Evolutionary conservation across 35 echinoderm and acorn worm species (phyloP), one percentile per base, ranked within the genome.

Genomic region (Stichopus chloronotus): DNA sequence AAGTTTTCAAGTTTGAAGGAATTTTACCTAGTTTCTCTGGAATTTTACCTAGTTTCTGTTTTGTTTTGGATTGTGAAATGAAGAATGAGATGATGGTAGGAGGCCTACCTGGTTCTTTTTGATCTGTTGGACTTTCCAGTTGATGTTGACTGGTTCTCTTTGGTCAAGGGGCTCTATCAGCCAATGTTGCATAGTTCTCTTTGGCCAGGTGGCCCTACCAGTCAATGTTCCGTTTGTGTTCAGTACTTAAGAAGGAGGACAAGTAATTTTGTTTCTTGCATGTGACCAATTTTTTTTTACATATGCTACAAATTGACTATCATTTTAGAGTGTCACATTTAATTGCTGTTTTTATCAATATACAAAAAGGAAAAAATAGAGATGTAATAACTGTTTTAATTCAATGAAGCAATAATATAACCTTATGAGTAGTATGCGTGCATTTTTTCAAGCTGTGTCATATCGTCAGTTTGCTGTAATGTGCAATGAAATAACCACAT

Each of bases 401-500:
- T 83, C 80, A 83, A 56, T 43, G 53, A 83, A 83, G 80, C 80
- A 83, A 83, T 83, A 83, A 83, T 83, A 83, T 83, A 83, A 83
- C 17, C 80, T 83, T 83, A 83, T 83, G 43, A 83, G 52, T 83
- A 83, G 52, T 83, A 83, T 83, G 55, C 80, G 80, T 83, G 80
- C 80, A 83, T 83, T 83, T 65, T 83, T 24, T 53, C 25, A 24
- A 13, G 55, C 25, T 83, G 80, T 83, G 30, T 43, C 30, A 43
- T 55, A 9, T 83, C 55, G 80, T 83, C 80, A 43, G 30, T 55
- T 52, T 83, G 80, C 80, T 83, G 55, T 56, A 25, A 17, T 55
- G 80, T 83, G 80, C 80, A 83, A 83, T 83, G 7, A 83, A 43
- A 56, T 83, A 43, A 55, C 80, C 80, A 83, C 11, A 83, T 52